Base-by-base conservation (phyloP, 2,888 invertebrate species). In the Ceriagrion tenellum region DNA sequence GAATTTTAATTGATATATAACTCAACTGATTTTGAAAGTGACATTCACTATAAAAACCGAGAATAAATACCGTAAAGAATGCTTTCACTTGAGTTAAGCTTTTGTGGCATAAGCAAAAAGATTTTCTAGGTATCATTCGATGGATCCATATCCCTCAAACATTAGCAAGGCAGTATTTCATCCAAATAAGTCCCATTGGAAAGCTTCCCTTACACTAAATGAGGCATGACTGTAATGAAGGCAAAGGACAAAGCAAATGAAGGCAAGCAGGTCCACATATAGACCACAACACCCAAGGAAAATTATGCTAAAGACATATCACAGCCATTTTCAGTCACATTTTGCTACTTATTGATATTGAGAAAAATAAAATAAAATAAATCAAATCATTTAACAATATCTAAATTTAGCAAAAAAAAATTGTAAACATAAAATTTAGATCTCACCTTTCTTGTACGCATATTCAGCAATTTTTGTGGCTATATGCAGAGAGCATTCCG, bases 401-500 rank as follows among this genome's bases (percentile, higher is more conserved):
- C 23, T 69, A 26, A 8, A 26, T 23, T 26, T 3, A 26, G 26
- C 20, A 18, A 20, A 18, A 26, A 4, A 26, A 69, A 69, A 55
- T 47, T 63, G 47, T 56, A 88, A 13, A 40, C 13, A 26, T 30
- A 81, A 81, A 81, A 16, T 30, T 13, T 35, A 35, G 1, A 35
- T 96, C 96, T 97, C 97, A 99, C 99, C 98, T 97, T 98, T 98
- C 96, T 98, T 98, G 96, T 99, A 99, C 10, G 99, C 99, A 97
- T 99, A 98, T 96, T 99, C 98, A 6, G 99, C 98, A 95, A 99
- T 98, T 96, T 98, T 98, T 16, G 98, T 98, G 0, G 99, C 99
- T 96, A 99, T 99, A 96, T 98, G 98, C 95, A 99, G 97, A 0
- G 99, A 99, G 95, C 99, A 98, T 95, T 99, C 98, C 95, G 98